These are phyloP conservation scores for Stegastes partitus DNA, from an alignment of 2,113 vertebrate genomes.

Conservation along the genomic window DNA sequence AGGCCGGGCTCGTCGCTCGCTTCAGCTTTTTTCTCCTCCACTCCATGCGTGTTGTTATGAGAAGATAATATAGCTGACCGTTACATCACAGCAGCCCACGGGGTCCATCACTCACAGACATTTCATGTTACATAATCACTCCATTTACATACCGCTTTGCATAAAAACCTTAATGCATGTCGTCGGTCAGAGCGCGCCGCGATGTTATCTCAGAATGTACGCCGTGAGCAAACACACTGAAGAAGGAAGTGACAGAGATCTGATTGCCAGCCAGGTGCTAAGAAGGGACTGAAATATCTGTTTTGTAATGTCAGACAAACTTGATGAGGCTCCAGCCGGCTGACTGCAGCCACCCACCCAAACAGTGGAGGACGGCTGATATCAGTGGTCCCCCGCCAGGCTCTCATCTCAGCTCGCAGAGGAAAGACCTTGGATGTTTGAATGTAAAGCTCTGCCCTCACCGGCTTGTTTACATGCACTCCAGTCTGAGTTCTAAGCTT, in stretches of 20 bases:
- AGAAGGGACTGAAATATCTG: too few relatives aligned
- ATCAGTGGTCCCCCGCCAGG: too few relatives aligned
- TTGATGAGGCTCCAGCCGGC: too few relatives aligned
- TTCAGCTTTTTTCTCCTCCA: constrained; percentile 21
- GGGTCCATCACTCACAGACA: constrained; percentile 63
- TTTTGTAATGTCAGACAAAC: too few relatives aligned
- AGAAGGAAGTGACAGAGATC: constrained; percentile 27
- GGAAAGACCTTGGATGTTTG: too few relatives aligned
- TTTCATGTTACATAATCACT: constrained; percentile 65
- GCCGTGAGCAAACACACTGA: constrained; percentile 29
- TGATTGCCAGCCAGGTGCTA: constrained; percentile 9
- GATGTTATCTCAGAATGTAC: constrained; percentile 38
- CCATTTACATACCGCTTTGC: constrained; percentile 60
- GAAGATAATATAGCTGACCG: constrained; percentile 60
- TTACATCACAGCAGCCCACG: constrained; percentile 73
- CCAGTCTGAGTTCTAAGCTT: too few relatives aligned
- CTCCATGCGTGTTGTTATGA: constrained; percentile 46
- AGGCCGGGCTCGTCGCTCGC: constrained; percentile 4
- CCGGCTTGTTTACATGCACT: too few relatives aligned
- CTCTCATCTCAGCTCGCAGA: too few relatives aligned
- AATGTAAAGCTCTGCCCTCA: too few relatives aligned
- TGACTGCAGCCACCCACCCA: too few relatives aligned
- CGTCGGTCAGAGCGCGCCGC: constrained; percentile 11
- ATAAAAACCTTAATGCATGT: constrained; percentile 49
- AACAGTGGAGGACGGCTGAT: too few relatives aligned